Percentiles rank a stretch among this genome's conserved stretches.
These are phyloP conservation scores for Coreius guichenoti DNA, from an alignment of 2,797 vertebrate species.

Conservation along the genomic window DNA sequence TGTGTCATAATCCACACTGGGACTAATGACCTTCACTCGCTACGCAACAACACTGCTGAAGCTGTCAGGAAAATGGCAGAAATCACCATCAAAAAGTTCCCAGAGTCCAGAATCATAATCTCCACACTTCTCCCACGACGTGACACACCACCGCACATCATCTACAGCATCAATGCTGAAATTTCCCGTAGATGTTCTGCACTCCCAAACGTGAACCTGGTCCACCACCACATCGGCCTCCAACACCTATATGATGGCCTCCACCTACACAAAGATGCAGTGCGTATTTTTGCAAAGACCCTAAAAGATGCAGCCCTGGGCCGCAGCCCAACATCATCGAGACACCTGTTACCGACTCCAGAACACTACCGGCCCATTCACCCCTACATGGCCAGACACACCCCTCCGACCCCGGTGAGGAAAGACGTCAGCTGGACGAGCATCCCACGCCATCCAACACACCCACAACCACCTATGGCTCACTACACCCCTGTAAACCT, in stretches of 20 bases:
- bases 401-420: not conserved
- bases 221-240: not conserved
- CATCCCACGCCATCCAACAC: too few relatives aligned
- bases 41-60: too few relatives aligned
- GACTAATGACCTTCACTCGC: too few relatives aligned
- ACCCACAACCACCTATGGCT: not conserved
- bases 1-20: too few relatives aligned
- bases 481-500: not conserved
- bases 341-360: not conserved
- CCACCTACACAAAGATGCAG: not conserved
- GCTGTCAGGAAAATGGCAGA: too few relatives aligned
- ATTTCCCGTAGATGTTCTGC: not conserved
- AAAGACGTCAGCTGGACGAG: too few relatives aligned
- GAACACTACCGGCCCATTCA: not conserved
- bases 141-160: too few relatives aligned
- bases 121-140: not conserved
- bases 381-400: not conserved
- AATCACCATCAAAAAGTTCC: too few relatives aligned
- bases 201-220: not conserved
- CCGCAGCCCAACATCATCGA: not conserved
- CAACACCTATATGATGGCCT: constrained; percentile 4
- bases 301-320: not conserved
- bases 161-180: too few relatives aligned
- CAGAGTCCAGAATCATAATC: not conserved
- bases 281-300: not conserved